phyloP scores from a whole-genome alignment of 2,888 invertebrate genomes.

The Andrena haemorrhoa region DNA sequence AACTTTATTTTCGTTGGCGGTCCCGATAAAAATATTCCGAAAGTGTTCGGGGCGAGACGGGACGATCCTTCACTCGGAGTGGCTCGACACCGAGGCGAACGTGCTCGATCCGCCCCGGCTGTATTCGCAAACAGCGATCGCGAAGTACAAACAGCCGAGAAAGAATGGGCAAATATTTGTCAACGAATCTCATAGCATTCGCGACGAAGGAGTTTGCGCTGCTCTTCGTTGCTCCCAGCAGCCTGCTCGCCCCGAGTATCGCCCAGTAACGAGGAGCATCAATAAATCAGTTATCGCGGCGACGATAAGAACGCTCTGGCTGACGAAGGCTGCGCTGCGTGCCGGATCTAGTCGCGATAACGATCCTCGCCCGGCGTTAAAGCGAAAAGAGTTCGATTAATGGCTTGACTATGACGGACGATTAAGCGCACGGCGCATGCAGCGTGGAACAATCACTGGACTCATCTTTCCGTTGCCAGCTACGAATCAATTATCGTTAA shows the following conservation, averaged over 20 bases:
- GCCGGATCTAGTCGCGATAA: constrained; percentile 50
- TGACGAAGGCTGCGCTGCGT: constrained; percentile 29
- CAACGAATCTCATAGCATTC: neutral
- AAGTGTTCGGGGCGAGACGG: constrained; percentile 8
- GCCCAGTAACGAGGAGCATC: constrained; percentile 16
- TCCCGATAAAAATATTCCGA: constrained; percentile 64
- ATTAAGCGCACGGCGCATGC: constrained; percentile 16
- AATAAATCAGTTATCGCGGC: constrained; percentile 60
- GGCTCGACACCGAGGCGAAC: neutral
- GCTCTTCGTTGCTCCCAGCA: neutral
- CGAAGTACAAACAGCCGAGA: neutral
- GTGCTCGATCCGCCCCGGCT: neutral
- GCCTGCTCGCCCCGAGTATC: neutral
- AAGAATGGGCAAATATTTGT: constrained; percentile 35
- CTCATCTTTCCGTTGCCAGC: constrained; percentile 14
- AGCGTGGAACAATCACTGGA: constrained; percentile 12
- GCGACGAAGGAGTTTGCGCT: neutral
- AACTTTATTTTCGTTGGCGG: constrained; percentile 57
- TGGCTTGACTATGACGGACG: constrained; percentile 18
- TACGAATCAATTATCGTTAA: constrained; percentile 52
- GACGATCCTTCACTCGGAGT: constrained; percentile 14
- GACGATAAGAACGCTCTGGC: constrained; percentile 43
- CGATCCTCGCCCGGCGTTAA: constrained; percentile 11
- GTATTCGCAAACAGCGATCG: constrained; percentile 26
- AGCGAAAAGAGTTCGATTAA: constrained; percentile 18